Percentiles rank a stretch among this genome's conserved stretches.
Conservation (phyloP, 1,140 invertebrate species). For the Lanistes nyassanus region DNA sequence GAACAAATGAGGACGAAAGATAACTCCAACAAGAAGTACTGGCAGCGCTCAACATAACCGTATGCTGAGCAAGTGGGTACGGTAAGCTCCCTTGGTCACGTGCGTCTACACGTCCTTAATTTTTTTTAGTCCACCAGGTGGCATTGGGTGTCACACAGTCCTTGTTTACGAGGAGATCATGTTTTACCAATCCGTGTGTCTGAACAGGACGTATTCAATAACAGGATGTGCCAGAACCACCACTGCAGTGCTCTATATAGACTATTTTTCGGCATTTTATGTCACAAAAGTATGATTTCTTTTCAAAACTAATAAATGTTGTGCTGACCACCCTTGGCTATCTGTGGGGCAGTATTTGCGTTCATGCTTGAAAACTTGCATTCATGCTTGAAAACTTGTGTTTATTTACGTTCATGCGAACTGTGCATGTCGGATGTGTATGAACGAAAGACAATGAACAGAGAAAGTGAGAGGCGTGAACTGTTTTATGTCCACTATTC, state of each 20-base stretch:
- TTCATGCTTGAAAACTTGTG: neutral
- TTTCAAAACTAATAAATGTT: neutral
- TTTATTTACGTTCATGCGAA: neutral
- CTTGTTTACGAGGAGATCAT: neutral
- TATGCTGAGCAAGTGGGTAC: no score
- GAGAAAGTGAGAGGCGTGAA: neutral
- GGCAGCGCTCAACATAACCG: no score
- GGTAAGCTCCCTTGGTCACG: no score
- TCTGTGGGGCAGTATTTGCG: neutral
- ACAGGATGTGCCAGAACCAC: no score
- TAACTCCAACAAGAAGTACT: no score
- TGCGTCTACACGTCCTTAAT: no score
- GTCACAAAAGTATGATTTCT: neutral
- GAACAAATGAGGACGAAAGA: neutral
- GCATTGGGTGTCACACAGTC: neutral
- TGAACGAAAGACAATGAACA: neutral
- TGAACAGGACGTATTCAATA: neutral
- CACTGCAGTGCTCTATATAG: neutral
- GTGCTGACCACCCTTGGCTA: neutral
- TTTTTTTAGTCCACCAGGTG: no score
- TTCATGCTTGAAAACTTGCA: no score
- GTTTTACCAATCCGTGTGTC: neutral
- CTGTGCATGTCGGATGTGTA: neutral
- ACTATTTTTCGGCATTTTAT: neutral
- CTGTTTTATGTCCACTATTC: neutral